Conservation (phyloP, 2,888 invertebrate species). For the Archips crataeganus region DNA sequence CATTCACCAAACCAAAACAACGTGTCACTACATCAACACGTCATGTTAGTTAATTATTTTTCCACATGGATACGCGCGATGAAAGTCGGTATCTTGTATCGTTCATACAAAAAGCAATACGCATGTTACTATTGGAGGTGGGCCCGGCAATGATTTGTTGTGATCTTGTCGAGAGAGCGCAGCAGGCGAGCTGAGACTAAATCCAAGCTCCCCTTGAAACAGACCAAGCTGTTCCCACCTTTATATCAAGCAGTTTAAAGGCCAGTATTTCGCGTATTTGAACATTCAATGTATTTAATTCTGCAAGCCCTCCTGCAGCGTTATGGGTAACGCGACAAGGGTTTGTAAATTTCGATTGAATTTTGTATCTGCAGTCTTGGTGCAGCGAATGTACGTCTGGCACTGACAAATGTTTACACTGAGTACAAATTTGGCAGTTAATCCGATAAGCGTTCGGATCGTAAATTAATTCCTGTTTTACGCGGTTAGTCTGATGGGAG, state of each 20-base stretch:
- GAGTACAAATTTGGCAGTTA: slow-evolving; percentile 79
- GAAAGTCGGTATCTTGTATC: slow-evolving; percentile 42
- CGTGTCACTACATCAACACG: slow-evolving; percentile 40
- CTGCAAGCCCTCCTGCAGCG: slow-evolving; percentile 81
- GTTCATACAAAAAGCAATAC: slow-evolving; percentile 53
- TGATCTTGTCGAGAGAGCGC: slow-evolving; percentile 81
- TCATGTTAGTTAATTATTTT: slow-evolving; percentile 42
- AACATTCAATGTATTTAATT: slow-evolving; percentile 70
- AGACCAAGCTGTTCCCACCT: slow-evolving; percentile 57
- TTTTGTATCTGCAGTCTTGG: slow-evolving; percentile 79
- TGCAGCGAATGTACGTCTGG: slow-evolving; percentile 72
- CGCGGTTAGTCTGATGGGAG: slow-evolving; percentile 56
- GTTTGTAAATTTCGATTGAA: slow-evolving; percentile 83
- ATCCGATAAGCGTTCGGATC: slow-evolving; percentile 64
- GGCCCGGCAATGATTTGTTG: slow-evolving; percentile 83
- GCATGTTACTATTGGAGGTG: slow-evolving; percentile 80
- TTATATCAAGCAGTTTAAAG: slow-evolving; percentile 56
- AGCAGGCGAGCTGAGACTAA: slow-evolving; percentile 82
- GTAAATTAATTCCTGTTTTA: slow-evolving; percentile 65
- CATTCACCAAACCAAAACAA: slow-evolving; percentile 36
- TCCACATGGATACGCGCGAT: slow-evolving; percentile 39
- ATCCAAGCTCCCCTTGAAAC: slow-evolving; percentile 63
- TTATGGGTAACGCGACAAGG: slow-evolving; percentile 82
- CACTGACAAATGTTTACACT: slow-evolving; percentile 80
- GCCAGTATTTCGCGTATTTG: slow-evolving; percentile 53